A percentile compares a stretch with the other conserved stretches of the same genome.
Conservation (phyloP, 2,888 invertebrate genomes). For the Chaetoderma sp. region DNA sequence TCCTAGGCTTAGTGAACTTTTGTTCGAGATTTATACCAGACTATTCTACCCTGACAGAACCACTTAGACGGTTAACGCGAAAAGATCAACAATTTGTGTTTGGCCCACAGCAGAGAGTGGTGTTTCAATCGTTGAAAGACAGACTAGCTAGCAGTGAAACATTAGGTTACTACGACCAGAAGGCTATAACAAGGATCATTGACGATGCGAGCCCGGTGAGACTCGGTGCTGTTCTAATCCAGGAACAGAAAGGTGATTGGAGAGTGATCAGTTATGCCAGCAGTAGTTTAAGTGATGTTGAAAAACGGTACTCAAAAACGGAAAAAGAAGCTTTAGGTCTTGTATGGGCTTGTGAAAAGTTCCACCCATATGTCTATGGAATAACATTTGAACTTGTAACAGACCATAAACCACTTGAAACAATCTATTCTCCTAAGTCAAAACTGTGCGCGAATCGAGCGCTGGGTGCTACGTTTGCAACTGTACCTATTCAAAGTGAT, state of each 20-base stretch:
- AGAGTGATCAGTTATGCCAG: not conserved
- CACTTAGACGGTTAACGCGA: not conserved
- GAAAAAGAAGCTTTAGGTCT: slow-evolving; percentile 16
- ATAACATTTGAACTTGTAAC: slow-evolving; percentile 19
- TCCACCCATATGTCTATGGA: slow-evolving; percentile 20
- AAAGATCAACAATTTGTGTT: not conserved
- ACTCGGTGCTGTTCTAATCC: too few relatives aligned
- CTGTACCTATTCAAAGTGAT: not conserved
- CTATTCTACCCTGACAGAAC: not conserved
- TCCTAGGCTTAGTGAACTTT: not conserved
- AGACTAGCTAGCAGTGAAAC: not conserved
- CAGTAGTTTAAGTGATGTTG: not conserved
- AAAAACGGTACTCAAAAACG: not conserved
- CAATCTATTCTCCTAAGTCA: not conserved
- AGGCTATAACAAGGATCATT: not conserved
- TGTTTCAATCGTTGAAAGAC: not conserved
- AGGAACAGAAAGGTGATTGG: too few relatives aligned
- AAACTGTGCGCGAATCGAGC: slow-evolving; percentile 8
- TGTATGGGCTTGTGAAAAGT: slow-evolving; percentile 21
- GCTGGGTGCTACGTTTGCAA: slow-evolving; percentile 9
- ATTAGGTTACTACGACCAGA: not conserved
- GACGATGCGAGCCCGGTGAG: not conserved
- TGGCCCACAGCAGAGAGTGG: not conserved
- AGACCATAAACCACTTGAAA: slow-evolving; percentile 22
- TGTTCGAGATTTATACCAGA: not conserved